A percentile compares a stretch with the other conserved stretches of the same genome.
These are phyloP conservation scores for Sylvilagus bachmani DNA, from an alignment of 2,113 vertebrate genomes.

Conservation along the genomic window DNA sequence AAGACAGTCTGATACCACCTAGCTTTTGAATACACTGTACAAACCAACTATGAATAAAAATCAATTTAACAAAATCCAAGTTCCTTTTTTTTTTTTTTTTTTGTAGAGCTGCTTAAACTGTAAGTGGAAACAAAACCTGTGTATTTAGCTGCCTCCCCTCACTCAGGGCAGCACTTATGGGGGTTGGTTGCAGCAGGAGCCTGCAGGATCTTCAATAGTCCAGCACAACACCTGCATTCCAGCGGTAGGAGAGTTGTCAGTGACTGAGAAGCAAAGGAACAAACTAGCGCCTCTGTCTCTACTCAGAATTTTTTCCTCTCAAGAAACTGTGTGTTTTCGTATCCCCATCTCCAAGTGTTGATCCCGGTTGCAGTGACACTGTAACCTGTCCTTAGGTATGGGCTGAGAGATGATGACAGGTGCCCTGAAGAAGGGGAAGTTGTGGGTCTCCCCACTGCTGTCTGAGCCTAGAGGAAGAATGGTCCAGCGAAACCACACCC, in stretches of 20 bases:
- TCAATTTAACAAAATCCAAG: constrained; percentile 87
- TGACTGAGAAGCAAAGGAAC: constrained; percentile 32
- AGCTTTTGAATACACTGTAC: constrained; percentile 81
- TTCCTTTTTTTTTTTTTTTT: constrained; percentile 82
- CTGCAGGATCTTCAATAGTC: not conserved
- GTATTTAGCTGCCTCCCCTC: constrained; percentile 79
- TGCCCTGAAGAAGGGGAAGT: not conserved
- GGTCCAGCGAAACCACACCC: not conserved
- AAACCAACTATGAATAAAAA: constrained; percentile 86
- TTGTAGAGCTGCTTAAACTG: constrained; percentile 86
- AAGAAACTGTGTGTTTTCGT: not conserved
- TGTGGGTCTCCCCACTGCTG: not conserved
- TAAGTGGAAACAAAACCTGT: constrained; percentile 86
- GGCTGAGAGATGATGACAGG: not conserved
- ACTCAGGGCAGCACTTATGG: constrained; percentile 70
- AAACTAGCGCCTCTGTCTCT: not conserved
- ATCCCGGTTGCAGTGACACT: not conserved
- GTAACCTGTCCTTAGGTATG: rapidly evolving
- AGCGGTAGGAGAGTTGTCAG: constrained; percentile 76
- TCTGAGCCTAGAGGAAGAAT: not conserved
- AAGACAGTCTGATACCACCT: constrained; percentile 81
- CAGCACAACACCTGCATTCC: constrained; percentile 55
- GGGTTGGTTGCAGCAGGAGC: constrained; percentile 52
- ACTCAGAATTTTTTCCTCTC: rapidly evolving
- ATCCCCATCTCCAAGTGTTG: not conserved